Base-by-base conservation (phyloP, 64 coral and sea anemone species). In the Pocillopora damicornis region DNA sequence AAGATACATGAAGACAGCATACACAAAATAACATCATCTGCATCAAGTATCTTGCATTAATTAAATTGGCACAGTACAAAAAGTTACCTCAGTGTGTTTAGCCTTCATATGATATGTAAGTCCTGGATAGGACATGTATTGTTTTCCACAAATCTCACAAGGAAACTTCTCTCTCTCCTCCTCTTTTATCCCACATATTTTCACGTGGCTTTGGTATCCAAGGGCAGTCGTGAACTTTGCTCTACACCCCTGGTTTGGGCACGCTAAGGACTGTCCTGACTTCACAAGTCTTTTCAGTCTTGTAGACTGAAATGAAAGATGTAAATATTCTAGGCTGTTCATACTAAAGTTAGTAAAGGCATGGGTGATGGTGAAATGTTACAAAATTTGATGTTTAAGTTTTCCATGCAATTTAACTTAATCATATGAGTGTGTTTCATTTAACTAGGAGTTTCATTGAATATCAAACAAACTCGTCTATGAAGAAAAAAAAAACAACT, bases 121-220 rank as follows among this genome's bases (percentile, higher is more conserved):
- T n/a, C 90, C 90, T 78, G 83, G 37, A 42, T 36, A 57, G 14
- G 83, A 68, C 1, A 26, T 92, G 64, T 91, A 91, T 66, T 73
- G 83, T 78, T 91, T 91, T 2, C 61, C 75, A 80, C 90, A 91
- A 16, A 79, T 16, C 18, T 91, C 90, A 80, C 90, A 91, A 4
- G 61, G 23, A 36, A 91, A 83, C 35, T 65, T 79, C 36, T 89
- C 87, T 38, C 83, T 87, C 20, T 63, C 80, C 74, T 91, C 90
- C 42, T 87, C 76, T 56, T 85, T 85, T 4, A 85, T 42, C 20
- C 90, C 90, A 73, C 90, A 91, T 9, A 69, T 86, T 61, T 91
- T 86, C 17, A 62, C 2, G 37, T 91, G 90, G 9, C 58, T 23
- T 6, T 56, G 13, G 8, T 74, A 86, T 66, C 90, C 90, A 34